phyloP scores from a whole-genome alignment of 2,113 vertebrate genomes.

The Thamnophis sirtalis region DNA sequence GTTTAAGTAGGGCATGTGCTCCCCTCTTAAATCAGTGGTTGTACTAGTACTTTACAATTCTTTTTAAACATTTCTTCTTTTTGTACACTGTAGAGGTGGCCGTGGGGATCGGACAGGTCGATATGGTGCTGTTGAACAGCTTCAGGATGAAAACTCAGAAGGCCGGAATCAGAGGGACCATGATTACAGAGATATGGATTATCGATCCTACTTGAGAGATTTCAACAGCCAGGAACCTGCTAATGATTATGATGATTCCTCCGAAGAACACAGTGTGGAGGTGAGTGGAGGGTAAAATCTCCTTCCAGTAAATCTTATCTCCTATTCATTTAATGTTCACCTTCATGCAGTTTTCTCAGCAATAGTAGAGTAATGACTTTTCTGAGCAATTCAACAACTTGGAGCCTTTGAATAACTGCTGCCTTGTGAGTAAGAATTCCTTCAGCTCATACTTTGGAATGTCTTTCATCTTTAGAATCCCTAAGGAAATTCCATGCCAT shows the following conservation, averaged over 20 bases:
- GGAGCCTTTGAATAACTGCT: neutral
- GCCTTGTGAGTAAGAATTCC: neutral
- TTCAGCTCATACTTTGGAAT: neutral
- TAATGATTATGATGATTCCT: constrained; percentile 58
- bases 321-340: neutral
- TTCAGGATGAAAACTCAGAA: constrained; percentile 49
- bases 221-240: constrained; percentile 69
- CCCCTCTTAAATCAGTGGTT: neutral
- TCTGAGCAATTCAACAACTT: neutral
- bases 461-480: neutral
- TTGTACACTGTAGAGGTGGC: constrained; percentile 68
- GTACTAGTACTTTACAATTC: neutral
- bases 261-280: constrained; percentile 64
- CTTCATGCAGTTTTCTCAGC: neutral
- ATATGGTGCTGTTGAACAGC: constrained; percentile 70
- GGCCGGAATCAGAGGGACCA: constrained; percentile 70
- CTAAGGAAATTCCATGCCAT: neutral
- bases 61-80: neutral
- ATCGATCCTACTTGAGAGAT: constrained; percentile 57
- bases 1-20: neutral
- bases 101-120: constrained; percentile 82
- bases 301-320: neutral
- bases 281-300: constrained; percentile 16
- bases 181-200: constrained; percentile 84
- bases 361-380: neutral